phyloP scores from a whole-genome alignment of 2,888 invertebrate genomes.

The Chymomyza fuscimana region DNA sequence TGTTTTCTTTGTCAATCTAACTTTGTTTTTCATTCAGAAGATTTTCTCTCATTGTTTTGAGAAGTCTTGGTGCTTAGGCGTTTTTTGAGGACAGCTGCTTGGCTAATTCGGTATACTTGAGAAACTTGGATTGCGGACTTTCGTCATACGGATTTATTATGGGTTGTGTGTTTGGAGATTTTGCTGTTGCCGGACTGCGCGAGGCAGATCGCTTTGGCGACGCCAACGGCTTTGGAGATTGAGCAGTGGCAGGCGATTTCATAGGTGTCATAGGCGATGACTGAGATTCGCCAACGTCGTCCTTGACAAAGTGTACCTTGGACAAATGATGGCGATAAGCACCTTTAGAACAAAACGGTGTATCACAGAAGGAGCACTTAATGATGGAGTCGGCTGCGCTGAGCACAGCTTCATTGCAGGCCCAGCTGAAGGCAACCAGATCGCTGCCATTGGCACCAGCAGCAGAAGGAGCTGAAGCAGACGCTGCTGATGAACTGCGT shows the following conservation, averaged over 20 bases:
- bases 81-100: conserved; percentile 98
- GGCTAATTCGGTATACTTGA: conserved; percentile 98
- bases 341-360: conserved; percentile 97
- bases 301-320: conserved; percentile 97
- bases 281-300: conserved; percentile 81
- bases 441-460: conserved; percentile 61
- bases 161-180: conserved; percentile 42
- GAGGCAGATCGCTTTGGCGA: conserved; percentile 70
- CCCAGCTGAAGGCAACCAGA: conserved; percentile 95
- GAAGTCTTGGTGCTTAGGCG: conserved; percentile 81
- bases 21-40: too few species aligned
- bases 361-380: conserved; percentile 97
- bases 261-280: not conserved
- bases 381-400: conserved; percentile 91
- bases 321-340: conserved; percentile 97
- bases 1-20: too few species aligned
- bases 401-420: conserved; percentile 94
- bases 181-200: conserved; percentile 61
- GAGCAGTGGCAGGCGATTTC: conserved; percentile 43
- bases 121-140: conserved; percentile 97
- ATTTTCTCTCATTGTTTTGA: too few species aligned
- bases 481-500: conserved; percentile 52
- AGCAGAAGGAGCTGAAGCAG: conserved; percentile 2
- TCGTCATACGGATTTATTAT: conserved; percentile 87
- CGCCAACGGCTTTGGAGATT: conserved; percentile 65